phyloP scores from a whole-genome alignment of 2,888 invertebrate species.

The Crepidodera aurea region DNA sequence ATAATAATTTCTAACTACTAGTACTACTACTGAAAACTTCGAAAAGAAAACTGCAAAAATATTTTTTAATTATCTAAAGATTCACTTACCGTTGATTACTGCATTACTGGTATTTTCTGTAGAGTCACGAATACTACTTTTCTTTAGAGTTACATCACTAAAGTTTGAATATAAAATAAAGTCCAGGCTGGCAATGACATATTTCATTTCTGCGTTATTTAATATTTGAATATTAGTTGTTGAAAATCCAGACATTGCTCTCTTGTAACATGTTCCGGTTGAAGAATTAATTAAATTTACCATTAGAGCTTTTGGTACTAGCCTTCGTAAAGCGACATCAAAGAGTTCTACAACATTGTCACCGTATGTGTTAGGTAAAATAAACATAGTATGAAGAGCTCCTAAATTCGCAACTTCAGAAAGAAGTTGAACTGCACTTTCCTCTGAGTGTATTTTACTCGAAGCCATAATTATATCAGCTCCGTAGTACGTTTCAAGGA shows the following conservation, averaged over 20 bases:
- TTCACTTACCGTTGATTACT: conserved; percentile 55
- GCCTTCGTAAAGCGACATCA: conserved; percentile 54
- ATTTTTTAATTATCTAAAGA: no score
- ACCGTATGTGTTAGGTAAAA: conserved; percentile 53
- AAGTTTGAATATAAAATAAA: conserved; percentile 51
- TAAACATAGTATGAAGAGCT: conserved; percentile 54
- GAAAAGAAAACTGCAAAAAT: no score
- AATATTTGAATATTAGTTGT: conserved; percentile 56
- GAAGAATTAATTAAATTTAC: conserved; percentile 55
- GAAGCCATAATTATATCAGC: conserved; percentile 54
- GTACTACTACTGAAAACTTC: no score
- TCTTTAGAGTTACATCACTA: conserved; percentile 53
- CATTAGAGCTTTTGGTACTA: conserved; percentile 56
- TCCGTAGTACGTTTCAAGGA: conserved; percentile 53
- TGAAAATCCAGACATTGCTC: conserved; percentile 53
- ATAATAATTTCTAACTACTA: no score
- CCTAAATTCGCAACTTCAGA: conserved; percentile 52
- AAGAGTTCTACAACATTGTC: conserved; percentile 55
- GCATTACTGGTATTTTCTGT: conserved; percentile 54
- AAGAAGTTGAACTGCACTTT: conserved; percentile 49
- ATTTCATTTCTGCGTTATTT: conserved; percentile 50
- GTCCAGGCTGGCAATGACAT: conserved; percentile 54
- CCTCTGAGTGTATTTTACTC: conserved; percentile 52
- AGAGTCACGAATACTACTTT: conserved; percentile 50
- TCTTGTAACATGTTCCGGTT: conserved; percentile 52